Percentiles rank a stretch among this genome's conserved stretches.
These are phyloP conservation scores for Tipula lateralis DNA, from an alignment of 2,888 invertebrate genomes.

Conservation along the genomic window DNA sequence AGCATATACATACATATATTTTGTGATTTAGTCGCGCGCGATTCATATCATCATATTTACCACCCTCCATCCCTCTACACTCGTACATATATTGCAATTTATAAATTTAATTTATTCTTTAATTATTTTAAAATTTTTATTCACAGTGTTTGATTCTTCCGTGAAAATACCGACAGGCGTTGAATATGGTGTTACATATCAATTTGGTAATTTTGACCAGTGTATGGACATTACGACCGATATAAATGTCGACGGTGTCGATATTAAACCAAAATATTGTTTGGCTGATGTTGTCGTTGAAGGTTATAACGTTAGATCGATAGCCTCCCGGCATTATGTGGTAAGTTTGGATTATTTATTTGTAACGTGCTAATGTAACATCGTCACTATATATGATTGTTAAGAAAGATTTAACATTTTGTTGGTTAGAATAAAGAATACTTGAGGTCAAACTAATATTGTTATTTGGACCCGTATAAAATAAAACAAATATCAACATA, in stretches of 20 bases:
- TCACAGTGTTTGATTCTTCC: constrained; percentile 68
- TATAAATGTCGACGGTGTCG: constrained; percentile 39
- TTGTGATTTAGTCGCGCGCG: background rate
- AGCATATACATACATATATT: background rate
- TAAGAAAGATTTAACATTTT: too few relatives aligned
- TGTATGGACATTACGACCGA: constrained; percentile 53
- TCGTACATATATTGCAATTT: too few relatives aligned
- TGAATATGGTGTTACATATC: constrained; percentile 62
- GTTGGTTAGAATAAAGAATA: too few relatives aligned
- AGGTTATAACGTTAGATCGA: constrained; percentile 36
- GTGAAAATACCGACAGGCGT: constrained; percentile 65
- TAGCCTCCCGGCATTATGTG: constrained; percentile 32
- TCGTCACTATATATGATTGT: too few relatives aligned
- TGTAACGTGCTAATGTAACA: too few relatives aligned
- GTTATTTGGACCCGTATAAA: too few relatives aligned
- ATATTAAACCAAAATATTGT: constrained; percentile 56
- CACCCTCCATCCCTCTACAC: background rate
- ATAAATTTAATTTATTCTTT: background rate
- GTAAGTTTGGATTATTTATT: background rate
- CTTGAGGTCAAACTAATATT: too few relatives aligned
- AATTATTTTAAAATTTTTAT: constrained; percentile 34
- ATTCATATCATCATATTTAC: background rate
- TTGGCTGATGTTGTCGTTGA: constrained; percentile 53
- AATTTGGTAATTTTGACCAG: constrained; percentile 71
- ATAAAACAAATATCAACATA: too few relatives aligned